Conservation (phyloP, 1,140 invertebrate species). For the Parasteatoda tepidariorum region DNA sequence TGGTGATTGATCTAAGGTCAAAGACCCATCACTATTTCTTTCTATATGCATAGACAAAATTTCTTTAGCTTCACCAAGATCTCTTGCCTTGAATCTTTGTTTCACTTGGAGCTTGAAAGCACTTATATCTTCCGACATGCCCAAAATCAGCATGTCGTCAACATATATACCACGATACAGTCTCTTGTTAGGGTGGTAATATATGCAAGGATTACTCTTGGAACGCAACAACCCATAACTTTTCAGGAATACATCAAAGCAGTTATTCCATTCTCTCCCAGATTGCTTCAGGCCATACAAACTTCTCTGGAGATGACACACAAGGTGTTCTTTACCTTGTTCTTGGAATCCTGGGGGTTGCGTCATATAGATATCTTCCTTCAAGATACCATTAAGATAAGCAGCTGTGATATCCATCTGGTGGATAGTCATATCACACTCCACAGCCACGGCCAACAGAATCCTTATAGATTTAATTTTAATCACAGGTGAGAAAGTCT, state of each 20-base stretch:
- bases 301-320: slow-evolving; percentile 66
- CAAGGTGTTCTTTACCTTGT: slow-evolving; percentile 52
- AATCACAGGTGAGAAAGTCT: slow-evolving; percentile 62
- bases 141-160: slow-evolving; percentile 45
- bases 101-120: slow-evolving; percentile 58
- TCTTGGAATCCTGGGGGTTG: slow-evolving; percentile 67
- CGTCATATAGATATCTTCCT: slow-evolving; percentile 69
- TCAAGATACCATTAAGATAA: slow-evolving; percentile 67
- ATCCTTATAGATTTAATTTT: slow-evolving; percentile 65
- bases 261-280: slow-evolving; percentile 68
- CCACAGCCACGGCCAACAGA: slow-evolving; percentile 62
- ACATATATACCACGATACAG: slow-evolving; percentile 48
- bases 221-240: background rate
- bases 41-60: background rate
- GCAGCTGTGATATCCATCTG: slow-evolving; percentile 65
- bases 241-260: slow-evolving; percentile 44
- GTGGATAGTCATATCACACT: slow-evolving; percentile 5
- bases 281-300: slow-evolving; percentile 71
- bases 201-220: slow-evolving; percentile 19
- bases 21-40: background rate
- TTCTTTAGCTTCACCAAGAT: background rate
- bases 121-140: slow-evolving; percentile 58
- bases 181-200: background rate
- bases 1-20: slow-evolving; percentile 31
- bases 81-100: slow-evolving; percentile 22